These are phyloP conservation scores for Rotaria macrura DNA, from an alignment of 2,888 invertebrate genomes.

Conservation along the genomic window DNA sequence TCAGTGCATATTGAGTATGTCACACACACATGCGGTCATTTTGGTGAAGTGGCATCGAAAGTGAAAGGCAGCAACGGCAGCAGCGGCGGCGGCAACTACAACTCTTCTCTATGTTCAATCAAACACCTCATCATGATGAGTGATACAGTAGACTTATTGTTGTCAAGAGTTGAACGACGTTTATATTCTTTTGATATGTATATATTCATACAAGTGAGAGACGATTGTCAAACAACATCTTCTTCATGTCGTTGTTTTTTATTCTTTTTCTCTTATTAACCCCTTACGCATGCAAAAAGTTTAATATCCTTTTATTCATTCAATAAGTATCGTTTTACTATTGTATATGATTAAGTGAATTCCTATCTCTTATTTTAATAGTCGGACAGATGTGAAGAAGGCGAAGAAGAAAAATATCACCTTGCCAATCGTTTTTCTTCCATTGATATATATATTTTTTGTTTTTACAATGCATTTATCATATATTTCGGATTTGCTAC, in stretches of 20 bases:
- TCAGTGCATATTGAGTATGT: background rate
- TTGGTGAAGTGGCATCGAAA: background rate
- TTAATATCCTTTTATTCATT: background rate
- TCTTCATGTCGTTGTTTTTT: background rate
- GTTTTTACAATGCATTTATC: background rate
- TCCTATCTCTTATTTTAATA: background rate
- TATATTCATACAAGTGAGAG: background rate
- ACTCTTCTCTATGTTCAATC: background rate
- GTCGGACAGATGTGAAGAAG: background rate
- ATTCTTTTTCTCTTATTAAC: background rate
- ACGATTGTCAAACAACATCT: background rate
- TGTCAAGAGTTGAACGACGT: background rate
- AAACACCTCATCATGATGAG: constrained; percentile 5
- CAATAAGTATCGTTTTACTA: background rate
- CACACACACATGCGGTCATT: background rate
- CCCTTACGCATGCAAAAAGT: background rate
- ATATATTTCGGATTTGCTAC: constrained; percentile 8
- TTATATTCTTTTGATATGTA: background rate
- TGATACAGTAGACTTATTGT: background rate
- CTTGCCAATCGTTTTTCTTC: background rate
- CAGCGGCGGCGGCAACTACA: background rate
- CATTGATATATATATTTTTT: background rate
- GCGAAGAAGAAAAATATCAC: background rate
- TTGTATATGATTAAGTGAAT: background rate
- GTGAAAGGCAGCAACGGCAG: background rate